Conservation (phyloP, 2,888 invertebrate genomes). For the Invenusta paracnida region DNA sequence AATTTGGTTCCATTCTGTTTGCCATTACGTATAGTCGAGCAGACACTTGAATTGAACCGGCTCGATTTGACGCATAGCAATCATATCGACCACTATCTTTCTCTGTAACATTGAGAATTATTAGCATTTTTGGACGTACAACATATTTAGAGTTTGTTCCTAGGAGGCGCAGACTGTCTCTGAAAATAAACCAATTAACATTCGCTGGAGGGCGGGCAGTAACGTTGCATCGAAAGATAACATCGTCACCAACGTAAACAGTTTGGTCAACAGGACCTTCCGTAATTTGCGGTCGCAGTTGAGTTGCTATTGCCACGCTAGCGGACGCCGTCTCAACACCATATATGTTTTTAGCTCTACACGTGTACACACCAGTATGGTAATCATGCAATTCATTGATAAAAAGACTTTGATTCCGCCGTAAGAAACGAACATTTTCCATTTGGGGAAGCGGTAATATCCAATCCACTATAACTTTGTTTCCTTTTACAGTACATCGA, state of each 20-base stretch:
- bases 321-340: background rate
- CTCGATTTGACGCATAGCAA: conserved; percentile 31
- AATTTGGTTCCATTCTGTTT: background rate
- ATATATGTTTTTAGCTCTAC: conserved; percentile 8
- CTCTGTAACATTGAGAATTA: conserved; percentile 36
- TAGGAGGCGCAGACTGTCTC: background rate
- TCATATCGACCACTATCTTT: conserved; percentile 27
- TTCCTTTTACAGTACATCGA: background rate
- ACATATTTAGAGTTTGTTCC: conserved; percentile 14
- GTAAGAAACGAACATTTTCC: background rate
- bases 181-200: conserved; percentile 33
- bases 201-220: conserved; percentile 35
- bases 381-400: conserved; percentile 33
- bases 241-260: background rate
- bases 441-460: background rate
- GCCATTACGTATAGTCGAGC: background rate
- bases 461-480: background rate
- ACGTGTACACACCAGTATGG: conserved; percentile 31
- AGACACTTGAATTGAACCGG: background rate
- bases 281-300: conserved; percentile 1
- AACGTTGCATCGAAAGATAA: conserved; percentile 25
- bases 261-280: conserved; percentile 19
- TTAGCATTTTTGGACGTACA: background rate
- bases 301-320: background rate
- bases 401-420: conserved; percentile 22